phyloP scores from a whole-genome alignment of 2,888 invertebrate genomes.

The Epinotia brunnichana region DNA sequence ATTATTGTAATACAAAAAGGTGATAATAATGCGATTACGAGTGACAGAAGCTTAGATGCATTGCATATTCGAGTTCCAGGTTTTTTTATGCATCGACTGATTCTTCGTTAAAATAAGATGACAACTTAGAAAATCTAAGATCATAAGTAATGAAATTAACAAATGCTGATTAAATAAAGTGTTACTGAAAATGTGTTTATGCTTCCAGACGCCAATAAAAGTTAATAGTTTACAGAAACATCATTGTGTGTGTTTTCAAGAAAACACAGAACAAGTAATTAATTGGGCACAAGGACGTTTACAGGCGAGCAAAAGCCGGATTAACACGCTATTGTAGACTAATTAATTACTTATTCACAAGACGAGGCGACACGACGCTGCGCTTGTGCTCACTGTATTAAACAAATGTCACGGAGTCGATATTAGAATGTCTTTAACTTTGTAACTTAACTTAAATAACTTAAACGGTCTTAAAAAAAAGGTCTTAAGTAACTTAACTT shows the following conservation, averaged over 20 bases:
- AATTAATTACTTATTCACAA: conserved; percentile 21
- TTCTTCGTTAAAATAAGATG: no score
- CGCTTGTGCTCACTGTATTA: neutral
- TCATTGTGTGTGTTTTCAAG: conserved; percentile 14
- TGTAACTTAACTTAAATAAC: no score
- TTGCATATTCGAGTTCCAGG: no score
- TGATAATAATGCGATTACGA: no score
- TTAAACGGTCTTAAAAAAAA: no score
- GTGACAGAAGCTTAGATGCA: no score
- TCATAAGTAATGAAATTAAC: no score
- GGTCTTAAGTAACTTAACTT: no score
- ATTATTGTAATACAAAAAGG: no score
- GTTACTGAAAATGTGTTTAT: neutral
- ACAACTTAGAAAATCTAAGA: no score
- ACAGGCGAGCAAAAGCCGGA: conserved; percentile 26
- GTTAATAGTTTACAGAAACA: conserved; percentile 4
- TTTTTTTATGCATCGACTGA: no score
- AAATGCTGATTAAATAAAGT: no score
- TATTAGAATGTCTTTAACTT: neutral
- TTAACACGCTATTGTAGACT: conserved; percentile 24
- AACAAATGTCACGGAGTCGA: neutral
- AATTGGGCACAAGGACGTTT: conserved; percentile 27
- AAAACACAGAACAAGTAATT: conserved; percentile 16
- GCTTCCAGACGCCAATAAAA: neutral
- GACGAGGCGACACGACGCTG: neutral